Evolutionary conservation across 2,797 vertebrate genomes (phyloP).

Genomic region (Sandelia bainsii): DNA sequence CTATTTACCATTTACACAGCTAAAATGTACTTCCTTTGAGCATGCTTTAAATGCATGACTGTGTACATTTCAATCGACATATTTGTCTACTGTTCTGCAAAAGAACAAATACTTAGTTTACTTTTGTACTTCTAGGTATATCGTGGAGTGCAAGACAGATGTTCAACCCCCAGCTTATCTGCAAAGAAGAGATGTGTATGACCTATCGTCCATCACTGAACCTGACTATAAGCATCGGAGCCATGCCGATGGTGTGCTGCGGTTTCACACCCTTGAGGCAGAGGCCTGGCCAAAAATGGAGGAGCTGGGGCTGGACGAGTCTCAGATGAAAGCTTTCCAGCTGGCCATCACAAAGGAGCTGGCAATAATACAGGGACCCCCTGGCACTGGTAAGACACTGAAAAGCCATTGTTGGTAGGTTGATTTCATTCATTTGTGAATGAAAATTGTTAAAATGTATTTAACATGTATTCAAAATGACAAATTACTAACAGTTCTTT

Average conservation of each 20-base stretch:
- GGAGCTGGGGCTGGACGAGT: slow-evolving; percentile 89
- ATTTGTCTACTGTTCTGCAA: background rate
- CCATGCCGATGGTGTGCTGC: slow-evolving; percentile 1
- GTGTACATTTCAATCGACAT: too few relatives aligned
- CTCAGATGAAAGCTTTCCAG: slow-evolving; percentile 90
- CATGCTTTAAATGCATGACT: too few relatives aligned
- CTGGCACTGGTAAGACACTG: slow-evolving; percentile 85
- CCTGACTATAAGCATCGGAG: slow-evolving; percentile 41
- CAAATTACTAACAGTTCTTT: background rate
- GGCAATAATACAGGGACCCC: slow-evolving; percentile 95
- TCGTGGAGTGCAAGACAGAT: slow-evolving; percentile 88
- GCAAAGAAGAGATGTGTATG: slow-evolving; percentile 69
- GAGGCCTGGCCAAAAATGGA: slow-evolving; percentile 88
- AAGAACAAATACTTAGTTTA: background rate
- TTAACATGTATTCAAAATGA: slow-evolving; percentile 7
- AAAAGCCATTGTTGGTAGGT: slow-evolving; percentile 17
- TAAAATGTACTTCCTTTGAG: too few relatives aligned
- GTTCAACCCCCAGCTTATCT: slow-evolving; percentile 88
- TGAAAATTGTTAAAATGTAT: slow-evolving; percentile 5
- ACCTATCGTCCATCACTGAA: slow-evolving; percentile 79
- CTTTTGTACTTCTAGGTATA: slow-evolving; percentile 82
- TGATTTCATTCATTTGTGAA: slow-evolving; percentile 1
- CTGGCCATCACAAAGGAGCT: slow-evolving; percentile 94
- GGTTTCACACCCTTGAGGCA: slow-evolving; percentile 79
- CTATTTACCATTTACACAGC: too few relatives aligned